Conservation (phyloP, 2,797 vertebrate species). For the Onychomys arenicola region DNA sequence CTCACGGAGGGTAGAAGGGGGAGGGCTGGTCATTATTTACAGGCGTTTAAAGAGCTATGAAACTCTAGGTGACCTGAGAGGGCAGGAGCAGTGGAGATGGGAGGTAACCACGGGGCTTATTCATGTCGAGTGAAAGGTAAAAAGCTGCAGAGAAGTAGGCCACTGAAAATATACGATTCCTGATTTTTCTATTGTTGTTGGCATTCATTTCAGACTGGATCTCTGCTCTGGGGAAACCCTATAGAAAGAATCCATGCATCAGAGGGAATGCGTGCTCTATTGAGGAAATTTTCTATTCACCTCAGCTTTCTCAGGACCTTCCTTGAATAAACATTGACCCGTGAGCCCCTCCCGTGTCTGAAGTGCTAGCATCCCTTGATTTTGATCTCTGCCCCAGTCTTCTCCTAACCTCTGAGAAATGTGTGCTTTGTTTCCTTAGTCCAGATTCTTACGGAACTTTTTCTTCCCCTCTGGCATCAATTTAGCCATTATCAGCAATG, state of each 20-base stretch:
- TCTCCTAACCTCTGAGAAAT: neutral
- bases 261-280: neutral
- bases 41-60: neutral
- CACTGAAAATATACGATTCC: neutral
- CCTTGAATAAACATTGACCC: neutral
- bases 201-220: neutral
- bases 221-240: neutral
- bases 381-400: neutral
- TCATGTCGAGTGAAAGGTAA: neutral
- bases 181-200: neutral
- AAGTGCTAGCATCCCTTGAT: neutral
- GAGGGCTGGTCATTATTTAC: neutral
- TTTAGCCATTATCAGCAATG: neutral
- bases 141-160: neutral
- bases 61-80: neutral
- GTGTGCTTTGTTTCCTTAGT: neutral
- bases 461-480: neutral
- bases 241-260: neutral
- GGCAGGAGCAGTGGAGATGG: neutral
- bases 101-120: neutral
- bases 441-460: neutral
- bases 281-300: neutral
- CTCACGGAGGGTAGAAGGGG: neutral
- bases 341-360: neutral
- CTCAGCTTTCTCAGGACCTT: neutral